A percentile compares a stretch with the other conserved stretches of the same genome.
These are phyloP conservation scores for Halcyon smyrnensis DNA, from an alignment of 2,797 vertebrate species.

Conservation along the genomic window DNA sequence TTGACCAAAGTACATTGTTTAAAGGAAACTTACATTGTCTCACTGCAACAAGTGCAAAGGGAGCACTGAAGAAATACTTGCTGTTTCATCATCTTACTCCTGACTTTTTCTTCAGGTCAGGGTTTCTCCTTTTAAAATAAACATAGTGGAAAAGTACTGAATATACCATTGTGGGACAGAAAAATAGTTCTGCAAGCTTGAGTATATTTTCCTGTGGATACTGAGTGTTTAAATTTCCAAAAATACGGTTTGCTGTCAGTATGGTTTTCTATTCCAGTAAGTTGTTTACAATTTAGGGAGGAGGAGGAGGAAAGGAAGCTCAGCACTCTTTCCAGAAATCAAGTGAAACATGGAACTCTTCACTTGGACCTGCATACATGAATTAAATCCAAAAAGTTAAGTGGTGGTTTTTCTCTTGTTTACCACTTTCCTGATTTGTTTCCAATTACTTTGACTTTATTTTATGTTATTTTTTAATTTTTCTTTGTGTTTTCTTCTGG, in stretches of 20 bases:
- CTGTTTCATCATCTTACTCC: conserved; percentile 61
- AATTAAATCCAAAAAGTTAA: conserved; percentile 2
- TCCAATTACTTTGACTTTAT: not conserved
- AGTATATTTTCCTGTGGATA: conserved; percentile 73
- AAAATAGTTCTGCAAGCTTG: conserved; percentile 69
- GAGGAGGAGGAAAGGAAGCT: not conserved
- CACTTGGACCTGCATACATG: not conserved
- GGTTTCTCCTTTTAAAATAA: conserved; percentile 63
- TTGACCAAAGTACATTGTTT: conserved; percentile 15
- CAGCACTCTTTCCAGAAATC: conserved; percentile 53
- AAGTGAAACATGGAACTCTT: conserved; percentile 12
- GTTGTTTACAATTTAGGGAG: conserved; percentile 70
- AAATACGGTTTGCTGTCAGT: conserved; percentile 73
- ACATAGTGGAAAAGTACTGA: conserved; percentile 78
- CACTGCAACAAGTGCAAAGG: conserved; percentile 39
- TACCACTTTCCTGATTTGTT: conserved; percentile 10
- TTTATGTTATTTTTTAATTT: not conserved
- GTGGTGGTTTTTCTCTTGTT: conserved; percentile 26
- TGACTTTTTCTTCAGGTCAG: conserved; percentile 55
- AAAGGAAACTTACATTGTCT: conserved; percentile 40
- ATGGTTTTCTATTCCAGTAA: conserved; percentile 66
- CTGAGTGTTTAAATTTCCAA: conserved; percentile 75
- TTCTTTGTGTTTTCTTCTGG: not conserved
- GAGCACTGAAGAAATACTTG: conserved; percentile 23
- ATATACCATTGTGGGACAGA: conserved; percentile 71